These are phyloP conservation scores for Aquatica leii DNA, from an alignment of 2,888 invertebrate species.

Conservation along the genomic window DNA sequence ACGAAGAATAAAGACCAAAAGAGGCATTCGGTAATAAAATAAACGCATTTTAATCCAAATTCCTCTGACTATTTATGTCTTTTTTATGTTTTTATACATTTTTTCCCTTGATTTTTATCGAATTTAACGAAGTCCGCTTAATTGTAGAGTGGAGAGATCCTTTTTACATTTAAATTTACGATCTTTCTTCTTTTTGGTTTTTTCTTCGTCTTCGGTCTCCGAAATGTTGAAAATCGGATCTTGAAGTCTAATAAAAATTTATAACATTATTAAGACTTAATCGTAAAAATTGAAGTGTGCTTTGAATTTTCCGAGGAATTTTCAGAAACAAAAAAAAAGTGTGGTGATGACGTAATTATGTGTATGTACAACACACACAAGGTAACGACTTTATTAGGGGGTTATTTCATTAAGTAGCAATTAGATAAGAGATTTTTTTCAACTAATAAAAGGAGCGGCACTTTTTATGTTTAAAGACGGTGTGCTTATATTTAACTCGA, in stretches of 20 bases:
- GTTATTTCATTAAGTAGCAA: not conserved
- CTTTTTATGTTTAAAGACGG: too few relatives aligned
- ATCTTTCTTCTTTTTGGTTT: not conserved
- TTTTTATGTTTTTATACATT: constrained; percentile 42
- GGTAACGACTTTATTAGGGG: not conserved
- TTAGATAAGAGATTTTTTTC: constrained; percentile 1
- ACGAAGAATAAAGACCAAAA: constrained; percentile 12
- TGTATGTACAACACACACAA: too few relatives aligned
- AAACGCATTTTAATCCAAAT: constrained; percentile 43
- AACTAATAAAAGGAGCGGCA: not conserved
- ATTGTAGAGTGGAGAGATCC: constrained; percentile 34
- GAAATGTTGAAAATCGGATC: too few relatives aligned
- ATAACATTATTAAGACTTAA: constrained; percentile 9
- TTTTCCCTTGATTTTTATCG: constrained; percentile 42
- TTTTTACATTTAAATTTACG: constrained; percentile 12
- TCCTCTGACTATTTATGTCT: constrained; percentile 44
- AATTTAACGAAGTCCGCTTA: constrained; percentile 38
- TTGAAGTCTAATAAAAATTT: constrained; percentile 13
- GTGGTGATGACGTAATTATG: too few relatives aligned
- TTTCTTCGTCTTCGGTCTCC: too few relatives aligned
- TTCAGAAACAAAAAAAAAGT: too few relatives aligned
- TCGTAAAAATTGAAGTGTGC: too few relatives aligned
- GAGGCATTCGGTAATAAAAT: constrained; percentile 20
- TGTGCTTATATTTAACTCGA: too few relatives aligned
- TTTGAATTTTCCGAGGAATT: too few relatives aligned